These are phyloP conservation scores for Melanotaenia pygmaea DNA, from an alignment of 2,797 vertebrate genomes.

Conservation along the genomic window DNA sequence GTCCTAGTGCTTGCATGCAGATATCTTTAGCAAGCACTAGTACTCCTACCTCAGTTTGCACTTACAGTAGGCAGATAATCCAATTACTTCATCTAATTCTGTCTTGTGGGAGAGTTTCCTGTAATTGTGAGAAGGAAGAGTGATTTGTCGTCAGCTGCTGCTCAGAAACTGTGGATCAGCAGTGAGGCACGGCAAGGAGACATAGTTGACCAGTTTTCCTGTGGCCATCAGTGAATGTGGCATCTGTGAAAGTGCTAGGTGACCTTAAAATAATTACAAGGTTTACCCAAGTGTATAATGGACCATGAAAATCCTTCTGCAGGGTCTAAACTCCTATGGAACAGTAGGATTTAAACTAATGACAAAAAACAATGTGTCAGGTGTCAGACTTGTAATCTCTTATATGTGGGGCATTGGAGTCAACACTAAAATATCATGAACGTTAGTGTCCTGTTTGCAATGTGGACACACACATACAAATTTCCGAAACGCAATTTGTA, in stretches of 20 bases:
- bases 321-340: conserved; percentile 17
- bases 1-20: conserved; percentile 19
- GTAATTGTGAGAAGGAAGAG: conserved; percentile 62
- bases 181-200: conserved; percentile 10
- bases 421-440: conserved; percentile 10
- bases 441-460: conserved; percentile 3
- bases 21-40: conserved; percentile 42
- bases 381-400: conserved; percentile 41
- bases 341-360: conserved; percentile 12
- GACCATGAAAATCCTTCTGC: conserved; percentile 33
- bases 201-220: conserved; percentile 11
- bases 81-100: conserved; percentile 82
- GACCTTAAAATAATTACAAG: conserved; percentile 45
- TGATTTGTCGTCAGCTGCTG: conserved; percentile 62
- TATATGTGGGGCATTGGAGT: conserved; percentile 17
- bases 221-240: conserved; percentile 17
- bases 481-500: neutral
- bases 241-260: conserved; percentile 13
- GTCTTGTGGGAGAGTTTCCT: conserved; percentile 75
- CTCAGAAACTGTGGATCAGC: conserved; percentile 36
- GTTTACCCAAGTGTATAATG: conserved; percentile 38
- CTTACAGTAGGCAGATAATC: conserved; percentile 75
- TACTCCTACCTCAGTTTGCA: conserved; percentile 61
- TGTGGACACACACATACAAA: conserved; percentile 2
- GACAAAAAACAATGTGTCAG: neutral